phyloP scores from a whole-genome alignment of 2,797 vertebrate species.

The Diceros bicornis region DNA sequence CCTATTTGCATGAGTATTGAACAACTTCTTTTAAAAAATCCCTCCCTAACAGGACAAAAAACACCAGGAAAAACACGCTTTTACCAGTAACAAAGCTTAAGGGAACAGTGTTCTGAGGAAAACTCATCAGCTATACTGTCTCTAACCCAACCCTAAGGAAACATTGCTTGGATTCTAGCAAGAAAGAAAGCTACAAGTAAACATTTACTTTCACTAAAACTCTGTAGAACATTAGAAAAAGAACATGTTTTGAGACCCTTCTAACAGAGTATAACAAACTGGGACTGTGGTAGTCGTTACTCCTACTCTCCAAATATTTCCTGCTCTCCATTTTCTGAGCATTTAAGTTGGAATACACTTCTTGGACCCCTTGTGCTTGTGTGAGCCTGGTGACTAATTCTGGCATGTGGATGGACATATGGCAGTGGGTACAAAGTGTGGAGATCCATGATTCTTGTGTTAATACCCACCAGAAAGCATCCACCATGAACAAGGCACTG shows the following conservation, averaged over 20 bases:
- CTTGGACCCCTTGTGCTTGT: background rate
- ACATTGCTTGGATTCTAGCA: slow-evolving; percentile 54
- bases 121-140: slow-evolving; percentile 42
- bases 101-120: slow-evolving; percentile 56
- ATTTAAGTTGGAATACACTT: slow-evolving; percentile 35
- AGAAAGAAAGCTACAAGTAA: slow-evolving; percentile 54
- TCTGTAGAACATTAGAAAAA: slow-evolving; percentile 55
- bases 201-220: slow-evolving; percentile 65
- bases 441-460: slow-evolving; percentile 11
- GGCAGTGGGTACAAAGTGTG: background rate
- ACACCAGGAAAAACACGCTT: background rate
- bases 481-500: background rate
- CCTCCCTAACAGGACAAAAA: slow-evolving; percentile 45
- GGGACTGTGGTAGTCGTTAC: background rate
- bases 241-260: background rate
- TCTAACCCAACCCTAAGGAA: slow-evolving; percentile 30
- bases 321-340: background rate
- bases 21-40: slow-evolving; percentile 13
- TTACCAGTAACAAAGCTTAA: slow-evolving; percentile 56
- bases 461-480: slow-evolving; percentile 5
- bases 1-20: slow-evolving; percentile 61
- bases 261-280: slow-evolving; percentile 35
- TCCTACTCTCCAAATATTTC: slow-evolving; percentile 54
- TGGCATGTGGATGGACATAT: background rate
- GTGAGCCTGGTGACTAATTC: background rate